Evolutionary conservation across 2,888 invertebrate species (phyloP), one percentile per base, ranked within the genome.

Genomic region (Tiliacea aurago): DNA sequence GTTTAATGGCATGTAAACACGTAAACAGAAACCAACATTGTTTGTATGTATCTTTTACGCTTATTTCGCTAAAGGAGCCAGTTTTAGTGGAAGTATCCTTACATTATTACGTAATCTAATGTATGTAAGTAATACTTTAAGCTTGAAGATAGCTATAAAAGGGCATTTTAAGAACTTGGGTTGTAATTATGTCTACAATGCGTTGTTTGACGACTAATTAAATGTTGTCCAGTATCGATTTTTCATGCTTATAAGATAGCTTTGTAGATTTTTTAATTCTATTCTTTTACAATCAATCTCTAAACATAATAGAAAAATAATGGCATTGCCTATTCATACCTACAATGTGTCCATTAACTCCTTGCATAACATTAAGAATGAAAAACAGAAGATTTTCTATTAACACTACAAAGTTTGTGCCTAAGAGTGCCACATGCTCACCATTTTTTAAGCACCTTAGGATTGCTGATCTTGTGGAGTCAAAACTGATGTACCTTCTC

Each of bases 1-100:
- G 73, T 78, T 80, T 78, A 83, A 80, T 83, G 80, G 73, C 83
- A 78, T 73, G 73, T 80, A 73, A 70, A 81, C 79, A 76, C 66
- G 77, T 76, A 76, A 83, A 72, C 72, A 83, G 78, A 68, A 68
- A 78, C 83, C 78, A 65, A 83, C 72, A 70, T 45, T 78, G 83
- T 77, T 70, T 55, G 49, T 69, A 18, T 68, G 55, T 82, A 81
- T 70, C 62, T 70, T 76, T 70, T 67, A 81, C 66, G 81, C 82
- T 70, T 81, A 76, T 63, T 77, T 37, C 62, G 61, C 55, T 59
- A 55, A 71, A 70, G 67, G 11, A 47, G 53, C 47, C 61, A 68
- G 61, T 68, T 83, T 78, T 73, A 83, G 68, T 68, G 9, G 72
- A 63, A 62, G 65, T 68, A 68, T 45, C 37, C 55, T 68, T 28